Evolutionary conservation across 2,888 invertebrate genomes (phyloP).

Genomic region (Xestia xanthographa): DNA sequence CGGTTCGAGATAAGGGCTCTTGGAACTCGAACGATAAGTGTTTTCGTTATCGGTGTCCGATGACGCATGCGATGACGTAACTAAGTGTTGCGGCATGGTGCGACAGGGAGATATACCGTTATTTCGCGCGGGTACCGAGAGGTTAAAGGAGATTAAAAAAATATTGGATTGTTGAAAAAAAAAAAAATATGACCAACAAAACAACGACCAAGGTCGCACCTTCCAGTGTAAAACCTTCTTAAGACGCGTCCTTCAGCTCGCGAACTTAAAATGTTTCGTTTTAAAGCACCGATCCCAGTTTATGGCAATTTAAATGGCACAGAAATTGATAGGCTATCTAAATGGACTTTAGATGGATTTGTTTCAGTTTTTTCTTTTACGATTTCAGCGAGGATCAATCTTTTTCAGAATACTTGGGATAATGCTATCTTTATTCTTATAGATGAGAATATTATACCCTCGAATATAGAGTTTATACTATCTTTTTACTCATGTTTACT

Average conservation of each 20-base stretch:
- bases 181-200: no score
- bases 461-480: constrained; percentile 8
- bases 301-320: constrained; percentile 63
- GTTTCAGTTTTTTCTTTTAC: constrained; percentile 51
- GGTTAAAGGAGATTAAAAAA: no score
- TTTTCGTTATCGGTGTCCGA: no score
- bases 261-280: constrained; percentile 66
- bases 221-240: constrained; percentile 21
- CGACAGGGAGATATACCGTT: no score
- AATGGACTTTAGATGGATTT: constrained; percentile 59
- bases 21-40: no score
- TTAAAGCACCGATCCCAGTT: constrained; percentile 64
- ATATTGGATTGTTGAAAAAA: no score
- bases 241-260: constrained; percentile 39
- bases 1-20: no score
- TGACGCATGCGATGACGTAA: no score
- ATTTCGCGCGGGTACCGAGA: no score
- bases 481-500: constrained; percentile 4
- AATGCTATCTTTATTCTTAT: constrained; percentile 23
- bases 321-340: constrained; percentile 66
- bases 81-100: no score
- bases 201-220: background rate
- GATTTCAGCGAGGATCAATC: constrained; percentile 35
- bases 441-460: constrained; percentile 12
- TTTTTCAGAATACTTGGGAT: constrained; percentile 24